Percentiles rank a stretch among this genome's conserved stretches.
Evolutionary conservation across 35 echinoderm and acorn worm species (phyloP).

Genomic region (Patiria miniata): DNA sequence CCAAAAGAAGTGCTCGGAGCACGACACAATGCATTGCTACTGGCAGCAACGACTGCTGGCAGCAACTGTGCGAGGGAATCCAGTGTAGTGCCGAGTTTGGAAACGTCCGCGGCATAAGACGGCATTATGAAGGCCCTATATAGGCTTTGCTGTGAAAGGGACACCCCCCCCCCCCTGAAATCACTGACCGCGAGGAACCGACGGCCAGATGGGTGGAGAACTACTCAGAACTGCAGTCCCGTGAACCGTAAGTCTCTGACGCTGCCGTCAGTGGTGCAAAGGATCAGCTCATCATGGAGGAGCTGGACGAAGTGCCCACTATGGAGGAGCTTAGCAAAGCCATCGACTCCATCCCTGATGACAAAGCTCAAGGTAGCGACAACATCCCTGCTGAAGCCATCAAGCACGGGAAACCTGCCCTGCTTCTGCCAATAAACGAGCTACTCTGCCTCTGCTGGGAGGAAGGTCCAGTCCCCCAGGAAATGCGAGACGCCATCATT

Average conservation of each 20-base stretch:
- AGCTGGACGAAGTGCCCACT: conserved; percentile 44
- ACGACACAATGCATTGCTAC: conserved; percentile 13
- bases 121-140: conserved; percentile 9
- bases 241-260: conserved; percentile 30
- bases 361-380: conserved; percentile 53
- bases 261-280: conserved; percentile 4
- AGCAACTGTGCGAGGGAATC: conserved; percentile 10
- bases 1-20: conserved; percentile 24
- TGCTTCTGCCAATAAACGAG: conserved; percentile 35
- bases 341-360: conserved; percentile 6
- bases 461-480: conserved; percentile 30
- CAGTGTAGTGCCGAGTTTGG: conserved; percentile 22
- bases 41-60: conserved; percentile 49
- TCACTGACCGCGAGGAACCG: conserved; percentile 14
- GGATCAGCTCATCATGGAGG: no score
- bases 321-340: conserved; percentile 58
- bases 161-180: conserved; percentile 39
- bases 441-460: conserved; percentile 58
- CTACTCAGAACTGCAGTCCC: conserved; percentile 1
- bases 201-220: conserved; percentile 53
- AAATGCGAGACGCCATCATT: conserved; percentile 59
- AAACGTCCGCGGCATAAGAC: conserved; percentile 58
- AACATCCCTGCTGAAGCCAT: conserved; percentile 46
- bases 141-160: conserved; percentile 22
- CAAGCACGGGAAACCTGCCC: conserved; percentile 38